Percentiles rank a stretch among this genome's conserved stretches.
Evolutionary conservation across 1,140 invertebrate genomes (phyloP).

Genomic region (Ectropis grisescens): DNA sequence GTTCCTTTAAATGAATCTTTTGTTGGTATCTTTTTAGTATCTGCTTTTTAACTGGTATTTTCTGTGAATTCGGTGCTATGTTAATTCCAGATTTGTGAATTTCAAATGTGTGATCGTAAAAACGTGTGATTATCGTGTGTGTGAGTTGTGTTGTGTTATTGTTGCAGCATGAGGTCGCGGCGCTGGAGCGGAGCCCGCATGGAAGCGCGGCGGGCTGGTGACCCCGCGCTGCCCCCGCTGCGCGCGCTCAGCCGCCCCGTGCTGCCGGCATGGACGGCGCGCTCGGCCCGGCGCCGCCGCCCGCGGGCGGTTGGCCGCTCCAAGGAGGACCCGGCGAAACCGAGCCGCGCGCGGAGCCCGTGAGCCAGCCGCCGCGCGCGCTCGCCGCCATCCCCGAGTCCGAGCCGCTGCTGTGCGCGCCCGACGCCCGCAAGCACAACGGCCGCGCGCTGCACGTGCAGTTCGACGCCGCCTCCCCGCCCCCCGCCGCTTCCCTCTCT

Average conservation of each 20-base stretch:
- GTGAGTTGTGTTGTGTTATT: too few relatives aligned
- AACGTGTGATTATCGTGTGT: too few relatives aligned
- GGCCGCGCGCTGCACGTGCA: conserved; percentile 72
- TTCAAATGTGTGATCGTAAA: too few relatives aligned
- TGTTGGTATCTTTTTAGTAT: too few relatives aligned
- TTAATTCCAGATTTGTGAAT: too few relatives aligned
- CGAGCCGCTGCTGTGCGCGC: conserved; percentile 40
- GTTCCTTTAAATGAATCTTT: too few relatives aligned
- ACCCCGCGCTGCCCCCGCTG: conserved; percentile 47
- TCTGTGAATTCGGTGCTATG: too few relatives aligned
- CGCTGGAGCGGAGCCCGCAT: conserved; percentile 58
- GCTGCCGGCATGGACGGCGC: conserved; percentile 59
- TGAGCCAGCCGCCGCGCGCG: conserved; percentile 1
- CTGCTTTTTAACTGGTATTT: too few relatives aligned
- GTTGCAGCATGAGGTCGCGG: conserved; percentile 62
- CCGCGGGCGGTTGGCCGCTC: conserved; percentile 49
- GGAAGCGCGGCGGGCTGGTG: conserved; percentile 58
- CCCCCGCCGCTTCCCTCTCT: conserved; percentile 58
- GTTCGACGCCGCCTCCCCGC: conserved; percentile 66
- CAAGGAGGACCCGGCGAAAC: conserved; percentile 60
- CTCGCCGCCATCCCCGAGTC: conserved; percentile 49
- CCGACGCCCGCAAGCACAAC: conserved; percentile 24
- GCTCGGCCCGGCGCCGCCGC: conserved; percentile 44
- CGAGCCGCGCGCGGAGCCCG: conserved; percentile 42
- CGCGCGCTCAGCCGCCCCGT: conserved; percentile 50